Evolutionary conservation across 2,113 vertebrate genomes (phyloP).

Genomic region (Stigmatopora nigra): DNA sequence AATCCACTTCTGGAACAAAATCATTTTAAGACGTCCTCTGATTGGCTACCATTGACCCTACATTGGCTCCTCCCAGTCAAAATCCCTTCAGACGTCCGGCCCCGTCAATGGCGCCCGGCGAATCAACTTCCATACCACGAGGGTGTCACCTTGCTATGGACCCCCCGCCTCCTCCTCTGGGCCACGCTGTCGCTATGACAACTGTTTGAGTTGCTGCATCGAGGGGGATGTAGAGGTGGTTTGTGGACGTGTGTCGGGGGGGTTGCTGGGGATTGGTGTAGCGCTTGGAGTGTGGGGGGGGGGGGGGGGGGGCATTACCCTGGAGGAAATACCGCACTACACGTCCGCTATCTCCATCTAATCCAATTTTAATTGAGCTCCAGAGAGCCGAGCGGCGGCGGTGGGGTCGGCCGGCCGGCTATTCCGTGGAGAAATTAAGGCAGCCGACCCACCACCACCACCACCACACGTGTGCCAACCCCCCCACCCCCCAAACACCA

Average conservation of each 20-base stretch:
- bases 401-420: slow-evolving; percentile 82
- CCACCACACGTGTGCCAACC: slow-evolving; percentile 14
- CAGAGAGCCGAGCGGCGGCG: slow-evolving; percentile 92
- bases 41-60: too few species aligned
- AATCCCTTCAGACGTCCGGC: too few species aligned
- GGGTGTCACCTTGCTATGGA: slow-evolving; percentile 25
- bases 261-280: too few species aligned
- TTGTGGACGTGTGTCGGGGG: slow-evolving; percentile 89
- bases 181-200: slow-evolving; percentile 87
- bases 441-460: slow-evolving; percentile 46
- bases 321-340: slow-evolving; percentile 80
- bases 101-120: too few species aligned
- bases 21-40: too few species aligned
- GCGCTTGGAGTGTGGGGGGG: too few species aligned
- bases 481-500: too few species aligned
- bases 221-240: slow-evolving; percentile 67
- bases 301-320: slow-evolving; percentile 72
- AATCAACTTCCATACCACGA: slow-evolving; percentile 37
- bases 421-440: slow-evolving; percentile 99
- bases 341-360: slow-evolving; percentile 92
- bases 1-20: too few species aligned
- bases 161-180: slow-evolving; percentile 37
- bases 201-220: slow-evolving; percentile 81
- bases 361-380: slow-evolving; percentile 99
- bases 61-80: too few species aligned